Percentiles rank a stretch among this genome's conserved stretches.
Evolutionary conservation across 2,888 invertebrate genomes (phyloP).

Genomic region (Baronia brevicornis): DNA sequence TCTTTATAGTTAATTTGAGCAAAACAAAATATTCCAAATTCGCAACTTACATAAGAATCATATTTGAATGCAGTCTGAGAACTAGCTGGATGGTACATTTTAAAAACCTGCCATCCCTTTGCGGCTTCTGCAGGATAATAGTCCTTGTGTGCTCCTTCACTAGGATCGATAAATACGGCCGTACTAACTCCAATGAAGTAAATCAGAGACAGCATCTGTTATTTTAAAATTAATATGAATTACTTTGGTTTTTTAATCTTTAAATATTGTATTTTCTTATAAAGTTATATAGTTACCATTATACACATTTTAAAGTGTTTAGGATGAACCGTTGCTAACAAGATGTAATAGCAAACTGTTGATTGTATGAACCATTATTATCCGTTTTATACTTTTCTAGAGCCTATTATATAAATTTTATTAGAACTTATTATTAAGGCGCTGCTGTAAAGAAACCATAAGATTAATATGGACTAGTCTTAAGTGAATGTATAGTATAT

Average conservation of each 20-base stretch:
- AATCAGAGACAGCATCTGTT: slow-evolving; percentile 45
- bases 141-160: slow-evolving; percentile 24
- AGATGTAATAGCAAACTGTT: slow-evolving; percentile 60
- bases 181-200: slow-evolving; percentile 38
- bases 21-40: slow-evolving; percentile 1
- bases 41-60: slow-evolving; percentile 48
- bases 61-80: slow-evolving; percentile 37
- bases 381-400: slow-evolving; percentile 68
- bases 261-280: neutral
- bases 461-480: slow-evolving; percentile 35
- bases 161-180: slow-evolving; percentile 45
- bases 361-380: slow-evolving; percentile 39
- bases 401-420: slow-evolving; percentile 60
- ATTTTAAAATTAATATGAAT: slow-evolving; percentile 13
- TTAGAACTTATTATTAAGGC: slow-evolving; percentile 42
- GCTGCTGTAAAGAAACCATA: slow-evolving; percentile 25
- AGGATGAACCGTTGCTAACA: slow-evolving; percentile 52
- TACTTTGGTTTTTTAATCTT: neutral
- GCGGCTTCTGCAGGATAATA: slow-evolving; percentile 20
- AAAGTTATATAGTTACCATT: slow-evolving; percentile 36
- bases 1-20: neutral
- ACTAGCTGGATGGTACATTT: slow-evolving; percentile 46
- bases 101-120: slow-evolving; percentile 48
- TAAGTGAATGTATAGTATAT: slow-evolving; percentile 20
- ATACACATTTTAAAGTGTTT: slow-evolving; percentile 43